These are phyloP conservation scores for Hozukius guyotensis DNA, from an alignment of 2,797 vertebrate species.

Conservation along the genomic window DNA sequence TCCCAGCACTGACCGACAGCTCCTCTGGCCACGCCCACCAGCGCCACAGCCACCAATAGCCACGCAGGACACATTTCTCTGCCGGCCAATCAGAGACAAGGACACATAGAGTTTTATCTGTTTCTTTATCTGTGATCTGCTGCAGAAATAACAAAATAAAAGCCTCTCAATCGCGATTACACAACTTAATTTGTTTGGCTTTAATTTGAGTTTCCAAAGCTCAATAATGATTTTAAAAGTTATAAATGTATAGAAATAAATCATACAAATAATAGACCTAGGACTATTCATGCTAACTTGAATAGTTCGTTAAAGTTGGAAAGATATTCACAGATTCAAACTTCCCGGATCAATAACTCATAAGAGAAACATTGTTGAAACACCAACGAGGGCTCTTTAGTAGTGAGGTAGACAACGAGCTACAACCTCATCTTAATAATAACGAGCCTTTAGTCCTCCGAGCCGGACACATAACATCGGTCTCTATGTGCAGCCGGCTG, in stretches of 20 bases:
- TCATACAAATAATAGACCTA: not conserved
- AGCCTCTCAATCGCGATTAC: not conserved
- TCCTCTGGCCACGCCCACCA: conserved; percentile 77
- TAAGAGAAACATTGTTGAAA: no score
- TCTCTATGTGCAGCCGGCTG: no score
- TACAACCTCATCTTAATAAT: no score
- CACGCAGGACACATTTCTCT: conserved; percentile 77
- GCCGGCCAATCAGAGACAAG: conserved; percentile 34
- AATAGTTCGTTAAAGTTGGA: no score
- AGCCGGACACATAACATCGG: no score
- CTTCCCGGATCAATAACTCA: no score
- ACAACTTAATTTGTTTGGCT: not conserved
- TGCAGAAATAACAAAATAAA: not conserved
- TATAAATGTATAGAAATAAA: not conserved
- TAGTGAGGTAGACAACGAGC: no score
- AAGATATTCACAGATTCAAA: no score
- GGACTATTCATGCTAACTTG: no score
- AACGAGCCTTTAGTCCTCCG: no score
- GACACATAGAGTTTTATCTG: not conserved
- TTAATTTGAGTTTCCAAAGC: not conserved
- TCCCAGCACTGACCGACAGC: conserved; percentile 86
- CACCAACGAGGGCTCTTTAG: no score
- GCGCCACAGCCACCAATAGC: conserved; percentile 76
- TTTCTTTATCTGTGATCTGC: not conserved
- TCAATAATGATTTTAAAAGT: not conserved